A percentile compares a stretch with the other conserved stretches of the same genome.
Evolutionary conservation across 2,888 invertebrate genomes (phyloP).

Genomic region (Ichneumoninae sp.): DNA sequence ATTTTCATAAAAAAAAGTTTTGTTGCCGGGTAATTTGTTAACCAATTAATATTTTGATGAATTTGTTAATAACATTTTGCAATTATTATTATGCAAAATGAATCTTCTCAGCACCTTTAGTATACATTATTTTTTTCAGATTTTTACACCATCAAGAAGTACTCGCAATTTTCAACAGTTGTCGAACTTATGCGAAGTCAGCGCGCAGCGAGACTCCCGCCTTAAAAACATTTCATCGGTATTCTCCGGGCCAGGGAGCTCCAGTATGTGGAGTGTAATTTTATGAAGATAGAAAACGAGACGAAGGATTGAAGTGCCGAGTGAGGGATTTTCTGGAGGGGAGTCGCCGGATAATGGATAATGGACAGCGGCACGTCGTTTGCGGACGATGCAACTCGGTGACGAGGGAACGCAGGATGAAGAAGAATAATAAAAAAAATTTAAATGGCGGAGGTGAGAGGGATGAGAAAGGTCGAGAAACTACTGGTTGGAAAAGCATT

Average conservation of each 20-base stretch:
- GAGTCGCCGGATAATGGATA: constrained; percentile 42
- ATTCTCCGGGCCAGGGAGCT: background rate
- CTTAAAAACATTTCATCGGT: constrained; percentile 43
- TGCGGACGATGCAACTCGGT: constrained; percentile 50
- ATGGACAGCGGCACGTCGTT: constrained; percentile 50
- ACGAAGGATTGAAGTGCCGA: background rate
- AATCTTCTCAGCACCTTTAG: no score
- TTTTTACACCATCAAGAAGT: no score
- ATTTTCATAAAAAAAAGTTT: no score
- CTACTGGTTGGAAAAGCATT: constrained; percentile 20
- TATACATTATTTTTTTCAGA: no score
- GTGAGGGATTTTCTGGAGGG: background rate
- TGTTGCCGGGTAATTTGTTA: no score
- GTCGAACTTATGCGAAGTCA: no score
- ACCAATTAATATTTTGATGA: no score
- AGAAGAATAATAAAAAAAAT: constrained; percentile 40
- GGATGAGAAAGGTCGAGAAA: constrained; percentile 28
- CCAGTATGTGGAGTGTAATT: constrained; percentile 15
- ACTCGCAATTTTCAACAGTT: no score
- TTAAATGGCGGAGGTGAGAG: background rate
- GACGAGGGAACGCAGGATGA: constrained; percentile 33
- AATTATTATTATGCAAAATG: no score
- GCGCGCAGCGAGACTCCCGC: no score
- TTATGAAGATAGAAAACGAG: constrained; percentile 27
- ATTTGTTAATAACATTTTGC: no score